A percentile compares a stretch with the other conserved stretches of the same genome.
Evolutionary conservation across 1,140 invertebrate genomes (phyloP).

Genomic region (Zaprionus capensis): DNA sequence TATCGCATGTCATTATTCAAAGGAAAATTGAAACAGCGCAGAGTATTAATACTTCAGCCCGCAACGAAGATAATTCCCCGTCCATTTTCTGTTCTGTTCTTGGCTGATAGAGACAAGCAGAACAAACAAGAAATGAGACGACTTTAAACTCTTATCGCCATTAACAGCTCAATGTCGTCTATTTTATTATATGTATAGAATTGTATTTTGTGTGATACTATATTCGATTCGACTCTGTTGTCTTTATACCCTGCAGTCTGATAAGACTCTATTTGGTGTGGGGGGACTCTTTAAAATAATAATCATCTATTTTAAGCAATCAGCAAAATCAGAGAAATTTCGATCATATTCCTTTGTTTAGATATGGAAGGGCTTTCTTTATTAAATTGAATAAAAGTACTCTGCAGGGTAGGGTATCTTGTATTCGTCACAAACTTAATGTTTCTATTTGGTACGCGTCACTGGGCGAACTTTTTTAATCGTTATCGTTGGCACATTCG

Average conservation of each 20-base stretch:
- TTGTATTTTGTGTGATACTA: constrained; percentile 1
- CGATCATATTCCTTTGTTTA: background rate
- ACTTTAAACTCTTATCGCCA: constrained; percentile 51
- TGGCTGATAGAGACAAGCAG: background rate
- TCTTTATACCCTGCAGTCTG: background rate
- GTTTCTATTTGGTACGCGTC: constrained; percentile 39
- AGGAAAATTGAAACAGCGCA: background rate
- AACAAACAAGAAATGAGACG: constrained; percentile 38
- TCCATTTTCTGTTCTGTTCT: background rate
- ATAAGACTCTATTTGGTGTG: background rate
- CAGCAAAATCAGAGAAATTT: background rate
- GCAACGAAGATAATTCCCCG: background rate
- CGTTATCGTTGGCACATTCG: constrained; percentile 67
- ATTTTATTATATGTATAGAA: constrained; percentile 29
- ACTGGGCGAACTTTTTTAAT: constrained; percentile 51
- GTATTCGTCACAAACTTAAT: background rate
- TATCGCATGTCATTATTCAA: background rate
- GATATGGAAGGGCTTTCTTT: background rate
- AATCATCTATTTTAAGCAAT: background rate
- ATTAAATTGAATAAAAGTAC: background rate
- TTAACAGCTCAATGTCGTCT: constrained; percentile 21
- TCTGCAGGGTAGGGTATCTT: background rate
- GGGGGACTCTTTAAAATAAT: background rate
- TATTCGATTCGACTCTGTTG: constrained; percentile 4
- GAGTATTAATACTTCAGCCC: background rate